These are phyloP conservation scores for Podocnemis expansa DNA, from an alignment of 2,113 vertebrate genomes.

Conservation along the genomic window DNA sequence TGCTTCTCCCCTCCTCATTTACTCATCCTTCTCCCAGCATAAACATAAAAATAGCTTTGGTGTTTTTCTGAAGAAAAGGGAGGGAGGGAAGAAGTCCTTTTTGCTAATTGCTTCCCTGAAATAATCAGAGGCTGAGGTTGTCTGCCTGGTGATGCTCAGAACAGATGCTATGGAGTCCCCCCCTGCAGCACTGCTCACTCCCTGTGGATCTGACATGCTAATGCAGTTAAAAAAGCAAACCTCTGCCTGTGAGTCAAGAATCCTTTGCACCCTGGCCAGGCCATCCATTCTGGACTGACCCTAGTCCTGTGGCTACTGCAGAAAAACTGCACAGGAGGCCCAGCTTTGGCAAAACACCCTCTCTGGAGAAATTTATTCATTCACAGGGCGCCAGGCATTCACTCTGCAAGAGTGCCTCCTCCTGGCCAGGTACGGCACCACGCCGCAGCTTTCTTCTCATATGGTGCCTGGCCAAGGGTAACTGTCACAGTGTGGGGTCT, in stretches of 20 bases:
- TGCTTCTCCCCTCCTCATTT: not conserved
- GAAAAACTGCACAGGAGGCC: not conserved
- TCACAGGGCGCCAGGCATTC: not conserved
- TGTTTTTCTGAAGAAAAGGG: not conserved
- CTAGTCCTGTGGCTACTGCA: not conserved
- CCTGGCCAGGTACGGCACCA: not conserved
- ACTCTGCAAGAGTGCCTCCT: not conserved
- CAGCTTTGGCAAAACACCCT: not conserved
- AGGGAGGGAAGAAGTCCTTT: not conserved
- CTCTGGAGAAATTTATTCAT: not conserved
- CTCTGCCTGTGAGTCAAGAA: not conserved
- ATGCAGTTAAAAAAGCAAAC: not conserved
- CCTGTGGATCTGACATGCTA: not conserved
- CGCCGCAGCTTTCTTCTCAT: not conserved
- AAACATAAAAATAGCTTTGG: not conserved
- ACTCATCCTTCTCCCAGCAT: not conserved
- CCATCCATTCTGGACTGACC: not conserved
- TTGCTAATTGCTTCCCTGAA: not conserved
- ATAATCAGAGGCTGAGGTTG: not conserved
- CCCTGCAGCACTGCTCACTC: not conserved
- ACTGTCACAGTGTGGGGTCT: not conserved
- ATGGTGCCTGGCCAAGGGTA: not conserved
- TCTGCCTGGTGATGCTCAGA: not conserved
- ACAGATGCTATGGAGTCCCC: not conserved
- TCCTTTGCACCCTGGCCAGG: not conserved